These are phyloP conservation scores for Atlantisia rogersi DNA, from an alignment of 2,113 vertebrate genomes.

Conservation along the genomic window DNA sequence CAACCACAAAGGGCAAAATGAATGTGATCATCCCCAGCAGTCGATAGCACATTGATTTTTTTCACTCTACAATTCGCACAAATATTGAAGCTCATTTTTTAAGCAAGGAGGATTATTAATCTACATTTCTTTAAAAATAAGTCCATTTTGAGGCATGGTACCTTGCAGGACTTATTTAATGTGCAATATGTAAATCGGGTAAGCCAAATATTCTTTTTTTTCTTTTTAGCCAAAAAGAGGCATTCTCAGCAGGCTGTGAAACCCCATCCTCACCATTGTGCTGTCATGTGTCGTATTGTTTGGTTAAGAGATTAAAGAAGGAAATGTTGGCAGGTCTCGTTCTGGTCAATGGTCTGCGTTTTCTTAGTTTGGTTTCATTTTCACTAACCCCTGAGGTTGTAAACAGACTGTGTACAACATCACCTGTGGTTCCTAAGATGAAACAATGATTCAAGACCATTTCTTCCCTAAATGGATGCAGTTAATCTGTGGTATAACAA, in stretches of 20 bases:
- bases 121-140: slow-evolving; percentile 75
- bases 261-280: slow-evolving; percentile 18
- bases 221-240: slow-evolving; percentile 15
- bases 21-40: slow-evolving; percentile 82
- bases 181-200: slow-evolving; percentile 49
- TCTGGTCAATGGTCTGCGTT: slow-evolving; percentile 54
- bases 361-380: slow-evolving; percentile 63
- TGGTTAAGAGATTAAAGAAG: slow-evolving; percentile 66
- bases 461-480: slow-evolving; percentile 46
- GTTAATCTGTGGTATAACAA: slow-evolving; percentile 63
- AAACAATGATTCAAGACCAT: slow-evolving; percentile 47
- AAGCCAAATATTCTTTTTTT: neutral
- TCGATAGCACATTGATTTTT: slow-evolving; percentile 84
- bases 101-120: slow-evolving; percentile 80
- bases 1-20: slow-evolving; percentile 87
- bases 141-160: slow-evolving; percentile 43
- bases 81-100: slow-evolving; percentile 84
- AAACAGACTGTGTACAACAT: slow-evolving; percentile 60
- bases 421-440: slow-evolving; percentile 68
- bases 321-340: slow-evolving; percentile 40
- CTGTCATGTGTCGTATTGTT: slow-evolving; percentile 23
- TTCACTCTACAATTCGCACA: slow-evolving; percentile 80
- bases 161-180: slow-evolving; percentile 48
- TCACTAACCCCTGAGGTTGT: slow-evolving; percentile 57
- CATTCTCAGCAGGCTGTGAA: slow-evolving; percentile 13